Evolutionary conservation across 2,797 vertebrate genomes (phyloP), one percentile per base, ranked within the genome.

Genomic region (Enteromius mattozi): DNA sequence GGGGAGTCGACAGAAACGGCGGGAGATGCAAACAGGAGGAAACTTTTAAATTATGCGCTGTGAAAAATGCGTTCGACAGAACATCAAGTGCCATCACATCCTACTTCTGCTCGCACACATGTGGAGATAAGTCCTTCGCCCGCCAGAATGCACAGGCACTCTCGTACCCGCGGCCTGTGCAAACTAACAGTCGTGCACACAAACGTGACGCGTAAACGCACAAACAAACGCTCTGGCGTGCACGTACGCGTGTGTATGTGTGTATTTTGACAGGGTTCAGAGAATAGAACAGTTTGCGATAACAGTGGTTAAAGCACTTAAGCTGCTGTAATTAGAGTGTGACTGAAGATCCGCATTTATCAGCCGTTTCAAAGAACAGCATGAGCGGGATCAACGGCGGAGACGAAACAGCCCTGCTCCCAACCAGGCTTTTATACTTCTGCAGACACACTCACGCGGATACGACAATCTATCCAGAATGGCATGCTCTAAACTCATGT

Each of bases 261-360:
- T 74, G 91, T 91, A 84, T 94, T 93, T 90, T 92, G 92, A 93
- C 93, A 87, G 83, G 86, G 84, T 74, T 80, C 82, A 82, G 79
- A 89, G 88, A 90, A 92, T 87, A 82, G 88, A 90, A 89, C 89
- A 93, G 94, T 94, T 92, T 95, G 94, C 92, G 93, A 94, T 93
- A 93, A 93, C 93, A 92, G 87, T 92, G 94, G 94, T 92, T 94
- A 93, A 94, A 94, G 92, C 94, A 95, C 95, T 96, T 96, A 96
- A 95, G 93, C 94, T 93, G 92, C 92, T 92, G 93, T 95, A 96
- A 96, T 95, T 95, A 95, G 94, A 90, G 92, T 91, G 92, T 91
- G 92, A 95, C 93, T 91, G 94, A 95, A 94, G 92, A 95, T 94
- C 91, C 91, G 88, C 93, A 93, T 93, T 95, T 93, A 94, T 95